Percentiles rank a stretch among this genome's conserved stretches.
phyloP scores from a whole-genome alignment of 2,888 invertebrate genomes.

The Noctua janthina region DNA sequence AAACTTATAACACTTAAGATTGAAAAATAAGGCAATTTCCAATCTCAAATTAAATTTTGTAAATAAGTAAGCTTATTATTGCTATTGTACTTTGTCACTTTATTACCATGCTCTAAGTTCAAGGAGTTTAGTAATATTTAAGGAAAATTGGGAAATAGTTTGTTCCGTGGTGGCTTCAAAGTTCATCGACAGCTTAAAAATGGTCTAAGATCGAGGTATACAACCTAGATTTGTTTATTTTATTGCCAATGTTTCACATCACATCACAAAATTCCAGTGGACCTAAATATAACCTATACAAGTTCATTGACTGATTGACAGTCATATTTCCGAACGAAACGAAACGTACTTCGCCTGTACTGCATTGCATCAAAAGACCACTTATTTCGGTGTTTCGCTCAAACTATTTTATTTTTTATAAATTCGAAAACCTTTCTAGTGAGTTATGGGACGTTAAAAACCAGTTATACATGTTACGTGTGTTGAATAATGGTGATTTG shows the following conservation, averaged over 20 bases:
- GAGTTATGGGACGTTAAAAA: constrained; percentile 61
- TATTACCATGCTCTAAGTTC: too few relatives aligned
- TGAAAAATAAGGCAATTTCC: too few relatives aligned
- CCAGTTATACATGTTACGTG: constrained; percentile 48
- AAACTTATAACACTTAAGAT: too few relatives aligned
- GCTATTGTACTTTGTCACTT: too few relatives aligned
- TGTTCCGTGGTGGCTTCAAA: not conserved
- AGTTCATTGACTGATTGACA: constrained; percentile 70
- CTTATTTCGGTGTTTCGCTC: constrained; percentile 66
- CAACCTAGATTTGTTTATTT: constrained; percentile 15
- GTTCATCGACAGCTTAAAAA: not conserved
- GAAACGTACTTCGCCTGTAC: constrained; percentile 63
- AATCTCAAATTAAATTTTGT: too few relatives aligned
- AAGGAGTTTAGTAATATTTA: too few relatives aligned
- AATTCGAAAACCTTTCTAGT: constrained; percentile 42
- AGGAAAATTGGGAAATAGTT: too few relatives aligned
- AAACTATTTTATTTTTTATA: constrained; percentile 69
- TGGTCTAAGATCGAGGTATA: not conserved
- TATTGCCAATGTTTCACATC: constrained; percentile 33
- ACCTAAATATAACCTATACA: constrained; percentile 41
- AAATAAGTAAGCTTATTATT: too few relatives aligned
- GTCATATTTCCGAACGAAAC: constrained; percentile 73
- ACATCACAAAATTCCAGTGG: constrained; percentile 46
- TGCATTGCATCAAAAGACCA: constrained; percentile 68
- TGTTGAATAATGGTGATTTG: constrained; percentile 53